Conservation (phyloP, 2,113 vertebrate genomes). For the Chamaetylas fuelleborni region DNA sequence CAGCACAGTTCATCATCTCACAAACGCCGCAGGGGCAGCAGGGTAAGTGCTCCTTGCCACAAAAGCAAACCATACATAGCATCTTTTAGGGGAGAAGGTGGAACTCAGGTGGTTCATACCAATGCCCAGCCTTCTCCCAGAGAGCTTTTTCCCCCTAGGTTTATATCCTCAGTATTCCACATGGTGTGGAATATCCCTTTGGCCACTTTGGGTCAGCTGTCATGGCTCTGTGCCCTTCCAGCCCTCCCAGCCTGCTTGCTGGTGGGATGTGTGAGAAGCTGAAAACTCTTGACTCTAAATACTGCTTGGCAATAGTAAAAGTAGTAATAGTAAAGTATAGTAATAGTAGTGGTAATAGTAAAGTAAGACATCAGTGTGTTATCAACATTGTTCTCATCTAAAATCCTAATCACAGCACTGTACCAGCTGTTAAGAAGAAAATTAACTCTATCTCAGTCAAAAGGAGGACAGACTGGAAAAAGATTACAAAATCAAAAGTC, state of each 20-base stretch:
- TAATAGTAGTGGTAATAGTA: no score
- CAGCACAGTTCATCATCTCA: conserved; percentile 98
- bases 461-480: background rate
- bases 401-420: background rate
- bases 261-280: background rate
- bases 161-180: background rate
- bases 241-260: background rate
- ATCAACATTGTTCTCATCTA: background rate
- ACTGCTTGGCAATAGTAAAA: background rate
- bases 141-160: background rate
- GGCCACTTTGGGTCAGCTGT: background rate
- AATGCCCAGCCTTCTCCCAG: background rate
- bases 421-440: background rate
- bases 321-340: background rate
- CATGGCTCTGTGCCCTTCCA: background rate
- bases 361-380: background rate
- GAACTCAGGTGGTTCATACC: background rate
- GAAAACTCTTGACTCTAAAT: background rate
- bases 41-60: conserved; percentile 74
- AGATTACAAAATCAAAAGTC: background rate
- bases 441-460: background rate
- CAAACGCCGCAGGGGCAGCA: conserved; percentile 94
- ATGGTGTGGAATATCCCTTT: background rate
- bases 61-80: background rate
- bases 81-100: background rate